Evolutionary conservation across 2,113 vertebrate species (phyloP).

Genomic region (Nothocercus nigrocapillus): DNA sequence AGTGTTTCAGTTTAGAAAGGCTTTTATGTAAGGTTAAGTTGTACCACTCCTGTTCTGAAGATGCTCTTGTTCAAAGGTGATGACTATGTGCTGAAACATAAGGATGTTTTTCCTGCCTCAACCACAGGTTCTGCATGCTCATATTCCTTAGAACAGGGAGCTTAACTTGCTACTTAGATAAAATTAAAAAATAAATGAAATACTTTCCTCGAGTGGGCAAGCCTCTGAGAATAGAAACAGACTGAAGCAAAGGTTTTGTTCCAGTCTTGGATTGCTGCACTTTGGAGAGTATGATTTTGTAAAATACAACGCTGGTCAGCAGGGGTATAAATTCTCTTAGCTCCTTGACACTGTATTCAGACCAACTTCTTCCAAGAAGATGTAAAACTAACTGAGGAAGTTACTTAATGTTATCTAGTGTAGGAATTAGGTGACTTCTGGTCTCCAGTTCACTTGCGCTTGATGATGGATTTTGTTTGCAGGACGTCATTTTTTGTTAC

Average conservation of each 20-base stretch:
- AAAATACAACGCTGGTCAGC: background rate
- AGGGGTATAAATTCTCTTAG: background rate
- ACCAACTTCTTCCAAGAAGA: background rate
- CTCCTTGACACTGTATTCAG: background rate
- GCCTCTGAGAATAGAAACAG: background rate
- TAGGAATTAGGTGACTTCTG: background rate
- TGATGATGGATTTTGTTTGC: background rate
- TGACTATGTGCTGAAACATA: background rate
- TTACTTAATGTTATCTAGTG: background rate
- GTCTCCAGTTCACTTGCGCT: rapidly evolving
- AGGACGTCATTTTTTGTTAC: background rate
- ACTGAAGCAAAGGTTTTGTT: rapidly evolving
- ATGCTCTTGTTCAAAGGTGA: background rate
- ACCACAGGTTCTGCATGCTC: background rate
- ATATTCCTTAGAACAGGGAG: background rate
- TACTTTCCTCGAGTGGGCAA: background rate
- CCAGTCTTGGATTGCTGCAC: background rate
- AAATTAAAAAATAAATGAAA: background rate
- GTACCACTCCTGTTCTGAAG: background rate
- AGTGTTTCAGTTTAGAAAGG: background rate
- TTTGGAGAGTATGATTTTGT: background rate
- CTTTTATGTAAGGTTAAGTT: background rate
- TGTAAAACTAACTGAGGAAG: background rate
- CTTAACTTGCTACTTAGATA: background rate
- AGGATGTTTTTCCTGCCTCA: background rate